Evolutionary conservation across 2,113 vertebrate genomes (phyloP).

Genomic region (Hystrix cristata): DNA sequence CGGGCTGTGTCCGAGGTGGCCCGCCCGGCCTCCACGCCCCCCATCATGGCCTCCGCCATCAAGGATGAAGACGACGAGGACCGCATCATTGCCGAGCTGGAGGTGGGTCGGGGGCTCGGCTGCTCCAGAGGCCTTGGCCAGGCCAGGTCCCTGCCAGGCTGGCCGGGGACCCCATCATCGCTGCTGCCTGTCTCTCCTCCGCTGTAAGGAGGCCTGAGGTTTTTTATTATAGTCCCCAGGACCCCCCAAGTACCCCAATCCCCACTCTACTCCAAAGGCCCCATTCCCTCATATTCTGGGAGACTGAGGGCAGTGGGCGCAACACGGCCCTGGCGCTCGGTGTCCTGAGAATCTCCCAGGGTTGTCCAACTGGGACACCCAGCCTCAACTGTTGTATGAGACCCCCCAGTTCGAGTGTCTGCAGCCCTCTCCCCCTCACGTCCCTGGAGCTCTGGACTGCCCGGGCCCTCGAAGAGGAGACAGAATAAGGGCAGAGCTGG

Average conservation of each 20-base stretch:
- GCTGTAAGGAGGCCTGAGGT: background rate
- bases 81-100: slow-evolving; percentile 93
- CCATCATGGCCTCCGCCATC: slow-evolving; percentile 93
- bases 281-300: background rate
- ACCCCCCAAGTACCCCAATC: background rate
- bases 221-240: background rate
- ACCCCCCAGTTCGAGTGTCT: too few relatives aligned
- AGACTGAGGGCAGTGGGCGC: background rate
- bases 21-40: slow-evolving; percentile 96
- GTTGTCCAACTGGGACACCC: background rate
- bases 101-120: slow-evolving; percentile 87
- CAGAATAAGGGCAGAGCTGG: background rate
- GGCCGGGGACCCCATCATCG: background rate
- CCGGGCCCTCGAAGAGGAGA: background rate
- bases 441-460: background rate
- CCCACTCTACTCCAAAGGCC: background rate
- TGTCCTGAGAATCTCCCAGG: background rate
- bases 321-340: background rate
- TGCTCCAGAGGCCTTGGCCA: background rate
- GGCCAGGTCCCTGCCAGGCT: background rate
- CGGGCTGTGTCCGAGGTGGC: slow-evolving; percentile 95
- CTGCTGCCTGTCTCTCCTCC: background rate
- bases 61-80: slow-evolving; percentile 94
- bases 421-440: background rate
- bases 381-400: background rate